Percentiles rank a stretch among this genome's conserved stretches.
Evolutionary conservation across 1,140 invertebrate genomes (phyloP).

Genomic region (Potamilus streckersoni): DNA sequence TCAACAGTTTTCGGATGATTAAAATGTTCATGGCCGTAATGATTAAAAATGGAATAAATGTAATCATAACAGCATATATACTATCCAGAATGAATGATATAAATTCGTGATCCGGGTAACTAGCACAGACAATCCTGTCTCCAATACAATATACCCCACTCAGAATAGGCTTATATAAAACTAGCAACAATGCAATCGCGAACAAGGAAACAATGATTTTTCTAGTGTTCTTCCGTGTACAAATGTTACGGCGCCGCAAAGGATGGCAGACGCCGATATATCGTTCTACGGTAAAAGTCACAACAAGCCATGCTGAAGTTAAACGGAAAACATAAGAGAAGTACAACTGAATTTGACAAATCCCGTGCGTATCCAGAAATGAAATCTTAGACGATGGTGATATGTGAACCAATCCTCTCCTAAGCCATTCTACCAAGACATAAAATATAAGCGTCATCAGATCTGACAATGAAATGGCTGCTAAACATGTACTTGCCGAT

Average conservation of each 20-base stretch:
- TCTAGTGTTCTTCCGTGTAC: constrained; percentile 15
- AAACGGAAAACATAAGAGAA: constrained; percentile 51
- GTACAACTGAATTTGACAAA: constrained; percentile 52
- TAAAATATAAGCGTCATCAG: constrained; percentile 40
- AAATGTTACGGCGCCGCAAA: constrained; percentile 24
- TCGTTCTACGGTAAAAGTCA: constrained; percentile 56
- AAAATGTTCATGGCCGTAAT: constrained; percentile 44
- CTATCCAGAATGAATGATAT: constrained; percentile 47
- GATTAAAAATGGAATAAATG: constrained; percentile 41
- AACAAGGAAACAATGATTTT: constrained; percentile 32
- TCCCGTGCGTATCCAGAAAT: constrained; percentile 41
- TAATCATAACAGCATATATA: constrained; percentile 41
- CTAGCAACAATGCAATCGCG: constrained; percentile 25
- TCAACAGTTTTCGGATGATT: constrained; percentile 42
- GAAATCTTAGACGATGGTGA: not conserved
- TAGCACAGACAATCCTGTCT: constrained; percentile 18
- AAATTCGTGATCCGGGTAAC: constrained; percentile 23
- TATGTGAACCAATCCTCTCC: constrained; percentile 31
- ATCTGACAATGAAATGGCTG: constrained; percentile 43
- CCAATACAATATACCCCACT: constrained; percentile 32
- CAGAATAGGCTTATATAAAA: constrained; percentile 50
- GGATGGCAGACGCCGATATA: constrained; percentile 54
- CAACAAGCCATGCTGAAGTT: constrained; percentile 57
- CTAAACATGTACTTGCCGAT: constrained; percentile 51
- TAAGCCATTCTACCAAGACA: constrained; percentile 49